Percentiles rank a stretch among this genome's conserved stretches.
phyloP scores from a whole-genome alignment of 2,113 vertebrate genomes.

The Pelmatolapia mariae region DNA sequence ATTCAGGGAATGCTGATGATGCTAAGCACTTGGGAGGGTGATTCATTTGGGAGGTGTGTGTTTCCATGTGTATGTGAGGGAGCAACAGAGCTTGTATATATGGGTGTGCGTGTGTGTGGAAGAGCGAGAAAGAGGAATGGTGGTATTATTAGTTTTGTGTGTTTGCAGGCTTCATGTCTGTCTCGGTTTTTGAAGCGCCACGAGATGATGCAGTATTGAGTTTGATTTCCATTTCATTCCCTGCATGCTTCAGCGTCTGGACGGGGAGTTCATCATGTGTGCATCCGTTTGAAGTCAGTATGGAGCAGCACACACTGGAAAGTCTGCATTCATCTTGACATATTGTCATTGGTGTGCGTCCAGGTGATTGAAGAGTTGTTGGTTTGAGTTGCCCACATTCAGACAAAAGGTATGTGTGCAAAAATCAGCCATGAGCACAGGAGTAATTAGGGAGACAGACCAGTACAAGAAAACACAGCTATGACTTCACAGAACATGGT shows the following conservation, averaged over 20 bases:
- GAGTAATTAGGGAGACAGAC: conserved; percentile 60
- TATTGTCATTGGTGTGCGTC: conserved; percentile 58
- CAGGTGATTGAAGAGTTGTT: conserved; percentile 61
- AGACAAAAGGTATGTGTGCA: conserved; percentile 45
- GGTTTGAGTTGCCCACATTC: conserved; percentile 22
- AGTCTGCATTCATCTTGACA: conserved; percentile 53
- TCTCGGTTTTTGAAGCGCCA: conserved; percentile 19
- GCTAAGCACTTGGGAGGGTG: conserved; percentile 39
- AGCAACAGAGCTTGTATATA: background rate
- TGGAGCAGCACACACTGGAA: conserved; percentile 62
- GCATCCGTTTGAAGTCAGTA: conserved; percentile 60
- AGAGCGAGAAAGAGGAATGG: background rate
- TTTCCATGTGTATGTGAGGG: background rate
- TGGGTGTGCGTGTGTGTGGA: background rate
- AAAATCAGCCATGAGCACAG: conserved; percentile 35
- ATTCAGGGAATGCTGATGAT: conserved; percentile 44
- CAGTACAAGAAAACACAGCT: conserved; percentile 51
- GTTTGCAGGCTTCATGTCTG: conserved; percentile 21
- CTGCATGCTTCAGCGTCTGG: conserved; percentile 63
- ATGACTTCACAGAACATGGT: conserved; percentile 58
- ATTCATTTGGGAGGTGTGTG: conserved; percentile 28
- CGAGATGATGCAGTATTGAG: conserved; percentile 29
- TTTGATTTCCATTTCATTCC: conserved; percentile 67
- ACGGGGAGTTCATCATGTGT: conserved; percentile 52
- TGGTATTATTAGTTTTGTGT: conserved; percentile 36